These are phyloP conservation scores for Limnephilus marmoratus DNA, from an alignment of 2,888 invertebrate genomes.

Conservation along the genomic window DNA sequence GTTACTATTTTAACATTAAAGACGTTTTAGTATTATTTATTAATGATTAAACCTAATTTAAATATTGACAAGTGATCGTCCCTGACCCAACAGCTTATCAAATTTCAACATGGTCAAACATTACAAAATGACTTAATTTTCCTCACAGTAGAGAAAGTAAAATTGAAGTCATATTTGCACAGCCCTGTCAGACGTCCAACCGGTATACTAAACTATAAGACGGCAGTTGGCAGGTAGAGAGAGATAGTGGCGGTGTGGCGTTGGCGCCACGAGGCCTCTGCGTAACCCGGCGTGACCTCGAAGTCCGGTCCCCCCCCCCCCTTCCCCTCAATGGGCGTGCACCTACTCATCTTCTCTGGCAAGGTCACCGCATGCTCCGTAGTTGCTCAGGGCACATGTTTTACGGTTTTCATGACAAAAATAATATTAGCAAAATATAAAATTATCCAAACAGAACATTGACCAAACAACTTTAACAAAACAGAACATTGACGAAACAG, in stretches of 20 bases:
- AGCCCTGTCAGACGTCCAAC: neutral
- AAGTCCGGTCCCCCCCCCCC: neutral
- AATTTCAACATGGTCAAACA: too few species aligned
- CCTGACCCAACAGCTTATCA: too few species aligned
- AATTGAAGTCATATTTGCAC: neutral
- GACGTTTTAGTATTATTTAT: too few species aligned
- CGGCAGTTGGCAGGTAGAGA: neutral
- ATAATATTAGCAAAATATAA: too few species aligned
- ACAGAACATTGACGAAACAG: too few species aligned
- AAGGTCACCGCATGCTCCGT: neutral
- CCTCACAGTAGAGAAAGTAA: neutral
- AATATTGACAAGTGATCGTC: too few species aligned
- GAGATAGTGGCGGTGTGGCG: neutral
- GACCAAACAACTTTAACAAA: too few species aligned
- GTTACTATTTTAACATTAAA: too few species aligned
- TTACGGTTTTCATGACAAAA: too few species aligned
- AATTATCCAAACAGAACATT: too few species aligned
- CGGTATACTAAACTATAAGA: neutral
- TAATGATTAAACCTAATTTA: too few species aligned
- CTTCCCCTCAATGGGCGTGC: neutral
- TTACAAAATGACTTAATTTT: neutral
- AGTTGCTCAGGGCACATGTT: neutral
- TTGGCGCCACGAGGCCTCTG: constrained; percentile 15
- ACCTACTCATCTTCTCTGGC: neutral
- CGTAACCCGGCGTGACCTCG: constrained; percentile 28